These are phyloP conservation scores for Acromyrmex echinatior DNA, from an alignment of 1,140 invertebrate species.

Conservation along the genomic window DNA sequence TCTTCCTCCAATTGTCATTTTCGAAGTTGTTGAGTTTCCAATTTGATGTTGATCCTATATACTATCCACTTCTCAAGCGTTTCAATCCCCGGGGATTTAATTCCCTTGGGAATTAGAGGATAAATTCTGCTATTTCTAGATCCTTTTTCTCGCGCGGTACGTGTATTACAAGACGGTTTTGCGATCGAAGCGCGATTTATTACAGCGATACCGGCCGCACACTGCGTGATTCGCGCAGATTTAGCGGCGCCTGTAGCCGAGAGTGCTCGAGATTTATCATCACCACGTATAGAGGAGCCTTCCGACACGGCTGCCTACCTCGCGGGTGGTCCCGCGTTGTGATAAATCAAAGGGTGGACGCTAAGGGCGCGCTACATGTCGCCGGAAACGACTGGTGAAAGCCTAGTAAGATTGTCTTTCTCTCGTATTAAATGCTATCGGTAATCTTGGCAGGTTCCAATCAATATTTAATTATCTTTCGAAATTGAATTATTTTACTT, in stretches of 20 bases:
- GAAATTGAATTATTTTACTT: neutral
- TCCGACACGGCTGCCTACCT: constrained; percentile 63
- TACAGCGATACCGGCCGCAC: constrained; percentile 73
- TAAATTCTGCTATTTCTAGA: constrained; percentile 31
- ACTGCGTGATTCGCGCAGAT: constrained; percentile 58
- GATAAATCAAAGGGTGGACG: constrained; percentile 64
- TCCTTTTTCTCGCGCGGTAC: constrained; percentile 28
- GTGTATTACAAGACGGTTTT: constrained; percentile 35
- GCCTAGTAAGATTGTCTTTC: constrained; percentile 17
- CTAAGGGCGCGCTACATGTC: constrained; percentile 61
- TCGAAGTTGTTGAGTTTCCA: neutral
- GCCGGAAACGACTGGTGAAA: constrained; percentile 49
- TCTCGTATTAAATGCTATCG: constrained; percentile 23
- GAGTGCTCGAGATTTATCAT: constrained; percentile 78
- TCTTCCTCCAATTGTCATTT: neutral
- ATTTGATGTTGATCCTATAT: neutral
- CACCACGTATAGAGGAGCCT: constrained; percentile 54
- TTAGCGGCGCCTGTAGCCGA: constrained; percentile 60
- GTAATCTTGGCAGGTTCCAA: neutral
- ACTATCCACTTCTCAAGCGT: neutral
- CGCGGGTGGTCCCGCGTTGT: constrained; percentile 56
- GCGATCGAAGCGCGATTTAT: constrained; percentile 72
- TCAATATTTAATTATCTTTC: neutral
- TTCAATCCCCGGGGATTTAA: constrained; percentile 6
- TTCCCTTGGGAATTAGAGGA: constrained; percentile 31